phyloP scores from a whole-genome alignment of 2,113 vertebrate genomes.

The Scytalopus superciliaris region DNA sequence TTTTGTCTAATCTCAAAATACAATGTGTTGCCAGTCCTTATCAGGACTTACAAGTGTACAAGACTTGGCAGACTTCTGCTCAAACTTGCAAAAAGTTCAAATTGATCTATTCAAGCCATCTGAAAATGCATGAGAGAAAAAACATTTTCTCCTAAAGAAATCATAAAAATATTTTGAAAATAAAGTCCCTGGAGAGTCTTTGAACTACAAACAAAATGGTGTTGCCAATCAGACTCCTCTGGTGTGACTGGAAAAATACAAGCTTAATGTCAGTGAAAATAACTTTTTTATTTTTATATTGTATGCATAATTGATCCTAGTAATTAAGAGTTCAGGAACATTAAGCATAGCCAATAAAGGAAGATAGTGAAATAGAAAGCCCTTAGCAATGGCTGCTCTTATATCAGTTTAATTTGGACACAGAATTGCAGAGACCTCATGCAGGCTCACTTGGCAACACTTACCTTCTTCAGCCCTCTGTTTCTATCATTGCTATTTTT shows the following conservation, averaged over 20 bases:
- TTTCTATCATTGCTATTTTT: conserved; percentile 45
- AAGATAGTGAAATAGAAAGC: not conserved
- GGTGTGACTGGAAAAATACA: not conserved
- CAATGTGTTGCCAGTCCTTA: not conserved
- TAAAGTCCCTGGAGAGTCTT: not conserved
- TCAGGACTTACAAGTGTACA: not conserved
- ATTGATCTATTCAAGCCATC: not conserved
- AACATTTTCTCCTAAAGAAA: not conserved
- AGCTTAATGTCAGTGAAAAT: not conserved
- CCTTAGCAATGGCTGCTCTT: not conserved
- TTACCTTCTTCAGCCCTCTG: not conserved
- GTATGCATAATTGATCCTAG: not conserved
- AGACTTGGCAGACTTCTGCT: not conserved
- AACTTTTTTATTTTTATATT: not conserved
- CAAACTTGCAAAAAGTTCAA: not conserved
- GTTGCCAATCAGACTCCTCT: not conserved
- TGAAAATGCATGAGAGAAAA: not conserved
- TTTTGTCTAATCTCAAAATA: not conserved
- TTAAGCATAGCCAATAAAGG: not conserved
- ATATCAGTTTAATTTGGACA: conserved; percentile 1
- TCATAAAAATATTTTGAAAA: not conserved
- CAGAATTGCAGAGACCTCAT: not conserved
- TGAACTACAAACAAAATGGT: not conserved
- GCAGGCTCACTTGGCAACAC: conserved; percentile 1
- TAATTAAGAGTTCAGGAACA: not conserved